These are phyloP conservation scores for Ophioninae sp. DNA, from an alignment of 2,888 invertebrate genomes.

Conservation along the genomic window DNA sequence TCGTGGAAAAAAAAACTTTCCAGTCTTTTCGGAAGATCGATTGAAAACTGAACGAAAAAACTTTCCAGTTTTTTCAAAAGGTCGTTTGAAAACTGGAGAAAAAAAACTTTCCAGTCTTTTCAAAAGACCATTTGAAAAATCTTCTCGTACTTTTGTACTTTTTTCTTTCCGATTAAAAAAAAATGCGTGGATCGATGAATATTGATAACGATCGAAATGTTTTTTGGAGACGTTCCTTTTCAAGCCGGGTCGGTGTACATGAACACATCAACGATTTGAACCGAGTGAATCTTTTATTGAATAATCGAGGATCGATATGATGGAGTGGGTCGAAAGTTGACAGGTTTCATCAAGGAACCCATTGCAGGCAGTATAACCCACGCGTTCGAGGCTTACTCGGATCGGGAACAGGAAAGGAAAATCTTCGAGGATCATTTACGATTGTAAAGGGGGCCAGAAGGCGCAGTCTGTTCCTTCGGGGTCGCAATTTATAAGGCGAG, in stretches of 20 bases:
- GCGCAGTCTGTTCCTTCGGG: conserved; percentile 40
- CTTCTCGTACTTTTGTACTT: too few species aligned
- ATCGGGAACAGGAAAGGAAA: conserved; percentile 22
- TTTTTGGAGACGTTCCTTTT: background rate
- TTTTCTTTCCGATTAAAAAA: background rate
- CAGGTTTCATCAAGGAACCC: conserved; percentile 64
- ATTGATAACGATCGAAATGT: background rate
- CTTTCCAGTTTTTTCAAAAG: too few species aligned
- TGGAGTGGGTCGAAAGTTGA: conserved; percentile 73
- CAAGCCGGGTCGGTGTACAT: background rate
- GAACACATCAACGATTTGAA: too few species aligned
- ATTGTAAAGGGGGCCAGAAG: conserved; percentile 9
- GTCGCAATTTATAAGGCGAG: conserved; percentile 73
- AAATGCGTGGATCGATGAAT: background rate
- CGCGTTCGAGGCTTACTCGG: conserved; percentile 16
- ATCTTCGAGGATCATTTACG: background rate
- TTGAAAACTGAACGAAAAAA: too few species aligned
- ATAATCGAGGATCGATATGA: conserved; percentile 48
- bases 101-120: too few species aligned
- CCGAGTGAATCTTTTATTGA: conserved; percentile 1
- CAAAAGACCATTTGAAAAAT: too few species aligned
- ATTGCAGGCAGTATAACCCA: conserved; percentile 24
- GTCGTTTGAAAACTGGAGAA: too few species aligned
- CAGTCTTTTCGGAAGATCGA: too few species aligned
- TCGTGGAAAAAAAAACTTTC: background rate